Conservation (phyloP, 2,888 invertebrate species). For the Hypomecis punctinalis region DNA sequence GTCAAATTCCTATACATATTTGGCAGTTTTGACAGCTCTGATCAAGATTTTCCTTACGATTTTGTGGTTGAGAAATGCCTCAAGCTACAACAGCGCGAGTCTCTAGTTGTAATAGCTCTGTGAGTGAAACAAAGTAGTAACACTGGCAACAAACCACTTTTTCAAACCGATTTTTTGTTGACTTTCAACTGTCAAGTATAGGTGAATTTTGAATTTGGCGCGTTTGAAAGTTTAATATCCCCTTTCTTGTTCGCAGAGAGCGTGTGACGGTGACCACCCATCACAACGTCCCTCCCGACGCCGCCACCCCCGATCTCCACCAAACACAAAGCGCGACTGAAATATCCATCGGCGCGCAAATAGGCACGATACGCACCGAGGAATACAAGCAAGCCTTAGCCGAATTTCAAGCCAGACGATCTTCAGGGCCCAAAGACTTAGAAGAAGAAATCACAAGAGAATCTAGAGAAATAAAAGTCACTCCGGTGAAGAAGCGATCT, state of each 20-base stretch:
- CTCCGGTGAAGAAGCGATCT: conserved; percentile 70
- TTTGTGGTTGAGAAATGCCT: no score
- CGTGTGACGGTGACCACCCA: conserved; percentile 74
- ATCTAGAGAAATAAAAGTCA: conserved; percentile 27
- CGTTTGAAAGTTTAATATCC: no score
- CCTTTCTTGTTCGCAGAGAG: conserved; percentile 60
- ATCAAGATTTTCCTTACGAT: no score
- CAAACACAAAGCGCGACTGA: conserved; percentile 50
- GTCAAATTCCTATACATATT: no score
- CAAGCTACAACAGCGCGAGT: no score
- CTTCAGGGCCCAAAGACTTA: neutral
- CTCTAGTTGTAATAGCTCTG: no score
- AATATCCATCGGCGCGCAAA: conserved; percentile 43
- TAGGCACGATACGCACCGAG: conserved; percentile 74
- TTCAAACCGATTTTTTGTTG: no score
- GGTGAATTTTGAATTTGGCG: no score
- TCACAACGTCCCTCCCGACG: conserved; percentile 57
- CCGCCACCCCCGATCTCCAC: conserved; percentile 50
- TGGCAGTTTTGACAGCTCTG: no score
- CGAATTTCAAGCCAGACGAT: conserved; percentile 77
- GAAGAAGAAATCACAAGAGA: neutral
- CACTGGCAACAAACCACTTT: no score
- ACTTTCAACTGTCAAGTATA: no score
- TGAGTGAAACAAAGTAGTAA: no score
- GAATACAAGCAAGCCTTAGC: conserved; percentile 80